phyloP scores from a whole-genome alignment of 1,140 invertebrate genomes.

The Pseudomyrmex cubaensis region DNA sequence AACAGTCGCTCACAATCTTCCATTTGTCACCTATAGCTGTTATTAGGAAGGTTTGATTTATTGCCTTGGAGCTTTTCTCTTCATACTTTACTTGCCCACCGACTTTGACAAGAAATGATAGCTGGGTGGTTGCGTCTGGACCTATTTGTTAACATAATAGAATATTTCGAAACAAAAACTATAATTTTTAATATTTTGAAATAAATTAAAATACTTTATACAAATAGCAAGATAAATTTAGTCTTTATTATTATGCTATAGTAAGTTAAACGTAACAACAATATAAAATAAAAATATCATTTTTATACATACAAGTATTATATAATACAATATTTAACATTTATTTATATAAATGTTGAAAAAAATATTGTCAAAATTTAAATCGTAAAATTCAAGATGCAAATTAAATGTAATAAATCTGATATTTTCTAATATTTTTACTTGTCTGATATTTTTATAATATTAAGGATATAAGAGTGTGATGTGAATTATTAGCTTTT shows the following conservation, averaged over 20 bases:
- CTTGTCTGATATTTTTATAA: slow-evolving; percentile 53
- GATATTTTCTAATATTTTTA: slow-evolving; percentile 53
- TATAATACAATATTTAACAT: slow-evolving; percentile 17
- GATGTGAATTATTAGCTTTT: slow-evolving; percentile 66
- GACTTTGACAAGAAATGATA: slow-evolving; percentile 91
- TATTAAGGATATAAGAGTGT: slow-evolving; percentile 27
- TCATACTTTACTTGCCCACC: slow-evolving; percentile 90
- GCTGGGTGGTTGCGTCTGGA: slow-evolving; percentile 87
- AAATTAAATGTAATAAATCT: slow-evolving; percentile 45
- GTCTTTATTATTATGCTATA: background rate
- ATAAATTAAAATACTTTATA: slow-evolving; percentile 3
- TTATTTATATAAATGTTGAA: background rate
- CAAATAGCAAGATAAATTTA: slow-evolving; percentile 17
- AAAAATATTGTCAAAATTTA: slow-evolving; percentile 30
- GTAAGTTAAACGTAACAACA: slow-evolving; percentile 35
- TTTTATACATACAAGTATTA: slow-evolving; percentile 23
- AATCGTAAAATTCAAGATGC: slow-evolving; percentile 10
- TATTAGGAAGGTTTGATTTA: slow-evolving; percentile 93
- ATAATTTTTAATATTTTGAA: slow-evolving; percentile 24
- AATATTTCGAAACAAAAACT: slow-evolving; percentile 6
- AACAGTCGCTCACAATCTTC: slow-evolving; percentile 95
- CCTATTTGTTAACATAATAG: slow-evolving; percentile 75
- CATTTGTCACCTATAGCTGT: slow-evolving; percentile 93
- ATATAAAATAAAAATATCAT: background rate
- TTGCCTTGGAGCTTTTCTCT: slow-evolving; percentile 87